Percentiles rank a stretch among this genome's conserved stretches.
phyloP scores from a whole-genome alignment of 92 coral and sea anemone genomes.

The Anthopleura xanthogrammica region DNA sequence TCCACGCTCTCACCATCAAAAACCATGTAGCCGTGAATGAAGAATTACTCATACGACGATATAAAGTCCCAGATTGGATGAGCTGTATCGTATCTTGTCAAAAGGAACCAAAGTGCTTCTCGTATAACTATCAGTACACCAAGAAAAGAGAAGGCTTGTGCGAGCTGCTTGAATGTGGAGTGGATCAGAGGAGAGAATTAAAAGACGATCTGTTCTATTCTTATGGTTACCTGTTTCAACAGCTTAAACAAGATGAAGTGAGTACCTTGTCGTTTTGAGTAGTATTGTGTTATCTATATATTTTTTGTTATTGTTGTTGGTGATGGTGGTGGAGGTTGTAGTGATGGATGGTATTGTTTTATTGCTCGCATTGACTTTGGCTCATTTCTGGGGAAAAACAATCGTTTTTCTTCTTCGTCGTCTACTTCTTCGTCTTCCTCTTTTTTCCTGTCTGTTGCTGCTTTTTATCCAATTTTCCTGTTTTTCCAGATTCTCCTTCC shows the following conservation, averaged over 20 bases:
- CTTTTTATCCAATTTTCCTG: no score
- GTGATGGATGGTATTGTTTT: no score
- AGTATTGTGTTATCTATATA: not conserved
- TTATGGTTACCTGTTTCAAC: conserved; percentile 1
- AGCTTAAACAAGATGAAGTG: not conserved
- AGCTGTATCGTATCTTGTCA: conserved; percentile 17
- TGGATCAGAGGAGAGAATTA: not conserved
- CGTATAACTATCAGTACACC: conserved; percentile 5
- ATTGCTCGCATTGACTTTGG: no score
- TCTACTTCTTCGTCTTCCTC: no score
- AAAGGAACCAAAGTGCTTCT: not conserved
- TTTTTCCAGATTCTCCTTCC: no score
- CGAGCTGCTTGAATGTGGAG: not conserved
- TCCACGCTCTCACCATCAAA: not conserved
- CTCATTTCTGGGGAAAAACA: no score
- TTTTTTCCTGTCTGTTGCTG: no score
- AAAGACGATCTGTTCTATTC: not conserved
- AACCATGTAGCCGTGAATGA: not conserved
- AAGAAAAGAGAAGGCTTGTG: not conserved
- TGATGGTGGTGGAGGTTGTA: no score
- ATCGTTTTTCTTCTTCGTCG: no score
- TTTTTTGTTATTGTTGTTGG: not conserved
- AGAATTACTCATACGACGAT: not conserved
- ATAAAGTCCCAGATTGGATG: not conserved
- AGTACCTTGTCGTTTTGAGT: not conserved